Conservation (phyloP, 2,888 invertebrate species). For the Pandemis corylana region DNA sequence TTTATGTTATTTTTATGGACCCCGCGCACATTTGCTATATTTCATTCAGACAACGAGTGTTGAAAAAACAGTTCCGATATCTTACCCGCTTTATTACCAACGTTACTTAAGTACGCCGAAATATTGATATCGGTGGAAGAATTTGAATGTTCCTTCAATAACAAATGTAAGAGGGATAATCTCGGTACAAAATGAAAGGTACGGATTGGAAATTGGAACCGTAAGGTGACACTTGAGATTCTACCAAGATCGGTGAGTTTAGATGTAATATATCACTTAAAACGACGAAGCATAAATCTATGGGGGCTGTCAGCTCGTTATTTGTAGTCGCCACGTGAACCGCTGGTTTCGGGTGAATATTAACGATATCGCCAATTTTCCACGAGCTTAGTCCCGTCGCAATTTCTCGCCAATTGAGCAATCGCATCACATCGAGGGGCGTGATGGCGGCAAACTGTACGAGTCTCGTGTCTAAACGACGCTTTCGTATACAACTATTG, state of each 20-base stretch:
- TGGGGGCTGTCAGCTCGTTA: constrained; percentile 79
- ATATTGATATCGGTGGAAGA: constrained; percentile 17
- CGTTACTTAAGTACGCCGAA: constrained; percentile 12
- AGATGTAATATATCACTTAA: constrained; percentile 78
- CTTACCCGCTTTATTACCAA: constrained; percentile 21
- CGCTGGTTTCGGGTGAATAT: constrained; percentile 83
- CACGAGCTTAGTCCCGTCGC: constrained; percentile 81
- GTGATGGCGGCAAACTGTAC: constrained; percentile 60
- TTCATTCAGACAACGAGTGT: constrained; percentile 54
- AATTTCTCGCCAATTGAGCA: constrained; percentile 85
- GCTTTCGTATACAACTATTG: constrained; percentile 25
- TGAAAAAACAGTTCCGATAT: constrained; percentile 56
- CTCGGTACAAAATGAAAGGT: constrained; percentile 31
- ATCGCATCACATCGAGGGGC: constrained; percentile 73
- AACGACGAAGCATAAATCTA: constrained; percentile 82
- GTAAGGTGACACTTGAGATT: constrained; percentile 70
- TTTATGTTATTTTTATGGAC: constrained; percentile 59
- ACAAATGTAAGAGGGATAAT: constrained; percentile 20
- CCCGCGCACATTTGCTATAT: constrained; percentile 57
- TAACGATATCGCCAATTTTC: constrained; percentile 85
- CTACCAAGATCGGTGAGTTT: constrained; percentile 63
- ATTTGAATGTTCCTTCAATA: constrained; percentile 29
- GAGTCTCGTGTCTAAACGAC: constrained; percentile 56
- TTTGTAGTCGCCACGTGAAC: constrained; percentile 84
- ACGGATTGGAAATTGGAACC: constrained; percentile 52